Percentiles rank a stretch among this genome's conserved stretches.
These are phyloP conservation scores for Erebia ligea DNA, from an alignment of 2,888 invertebrate genomes.

Conservation along the genomic window DNA sequence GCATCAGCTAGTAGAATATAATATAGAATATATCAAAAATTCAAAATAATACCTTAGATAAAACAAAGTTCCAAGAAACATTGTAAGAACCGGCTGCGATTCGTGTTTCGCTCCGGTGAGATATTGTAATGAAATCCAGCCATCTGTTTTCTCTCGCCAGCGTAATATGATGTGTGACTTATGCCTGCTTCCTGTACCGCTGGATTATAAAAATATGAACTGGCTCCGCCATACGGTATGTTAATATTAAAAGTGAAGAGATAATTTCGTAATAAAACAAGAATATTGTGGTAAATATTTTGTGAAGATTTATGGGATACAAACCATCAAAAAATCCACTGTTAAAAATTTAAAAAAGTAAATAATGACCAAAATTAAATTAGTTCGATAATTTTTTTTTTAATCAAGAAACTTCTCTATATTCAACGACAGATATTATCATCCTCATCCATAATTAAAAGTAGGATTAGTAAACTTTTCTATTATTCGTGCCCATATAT, in stretches of 20 bases:
- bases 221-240: conserved; percentile 44
- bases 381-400: too few relatives aligned
- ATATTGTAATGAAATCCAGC: conserved; percentile 79
- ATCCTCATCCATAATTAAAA: too few relatives aligned
- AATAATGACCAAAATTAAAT: background rate
- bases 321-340: background rate
- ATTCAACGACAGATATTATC: too few relatives aligned
- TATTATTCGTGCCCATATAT: too few relatives aligned
- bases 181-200: conserved; percentile 61
- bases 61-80: conserved; percentile 17
- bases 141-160: conserved; percentile 76
- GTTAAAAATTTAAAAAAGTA: background rate
- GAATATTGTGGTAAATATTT: background rate
- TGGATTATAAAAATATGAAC: conserved; percentile 45
- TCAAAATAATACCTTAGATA: background rate
- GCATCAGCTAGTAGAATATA: too few relatives aligned
- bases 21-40: conserved; percentile 2
- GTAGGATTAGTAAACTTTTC: too few relatives aligned
- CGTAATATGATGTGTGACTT: conserved; percentile 67
- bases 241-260: conserved; percentile 17
- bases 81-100: conserved; percentile 68
- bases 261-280: background rate
- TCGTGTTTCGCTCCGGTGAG: conserved; percentile 69
- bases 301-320: too few relatives aligned
- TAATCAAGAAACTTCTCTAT: too few relatives aligned